Conservation (phyloP, 2,113 vertebrate species). For the Sterna hirundo region DNA sequence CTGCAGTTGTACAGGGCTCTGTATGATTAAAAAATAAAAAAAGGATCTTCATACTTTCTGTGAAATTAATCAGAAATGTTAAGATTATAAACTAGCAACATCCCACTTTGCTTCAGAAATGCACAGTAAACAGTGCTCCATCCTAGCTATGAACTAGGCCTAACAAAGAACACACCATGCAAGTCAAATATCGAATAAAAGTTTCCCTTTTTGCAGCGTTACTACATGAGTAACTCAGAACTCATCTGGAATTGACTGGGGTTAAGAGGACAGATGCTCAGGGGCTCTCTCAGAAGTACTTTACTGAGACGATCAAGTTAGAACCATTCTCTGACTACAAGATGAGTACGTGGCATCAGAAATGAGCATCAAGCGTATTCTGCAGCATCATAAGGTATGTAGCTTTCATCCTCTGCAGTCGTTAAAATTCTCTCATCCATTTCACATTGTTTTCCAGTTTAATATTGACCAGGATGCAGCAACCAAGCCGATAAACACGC, state of each 20-base stretch:
- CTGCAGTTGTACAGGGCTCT: background rate
- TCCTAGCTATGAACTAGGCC: background rate
- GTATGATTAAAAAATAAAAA: background rate
- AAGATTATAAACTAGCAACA: background rate
- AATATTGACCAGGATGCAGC: background rate
- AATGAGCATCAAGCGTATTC: fast-evolving
- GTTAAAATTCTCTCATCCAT: background rate
- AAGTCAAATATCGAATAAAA: background rate
- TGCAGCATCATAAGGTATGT: background rate
- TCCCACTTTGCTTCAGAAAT: background rate
- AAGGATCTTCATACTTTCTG: background rate
- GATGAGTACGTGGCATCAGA: background rate
- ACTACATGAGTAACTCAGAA: fast-evolving
- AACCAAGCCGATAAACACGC: background rate
- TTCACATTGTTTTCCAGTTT: background rate
- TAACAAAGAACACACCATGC: background rate
- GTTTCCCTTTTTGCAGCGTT: background rate
- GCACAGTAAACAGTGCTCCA: background rate
- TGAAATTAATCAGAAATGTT: background rate
- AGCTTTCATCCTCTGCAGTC: background rate
- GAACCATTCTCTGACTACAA: background rate
- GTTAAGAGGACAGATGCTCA: background rate
- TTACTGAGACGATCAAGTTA: background rate
- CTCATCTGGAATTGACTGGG: background rate
- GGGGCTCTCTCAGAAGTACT: background rate